phyloP scores from a whole-genome alignment of 1,140 invertebrate species.

The Aphaenogaster floridana region DNA sequence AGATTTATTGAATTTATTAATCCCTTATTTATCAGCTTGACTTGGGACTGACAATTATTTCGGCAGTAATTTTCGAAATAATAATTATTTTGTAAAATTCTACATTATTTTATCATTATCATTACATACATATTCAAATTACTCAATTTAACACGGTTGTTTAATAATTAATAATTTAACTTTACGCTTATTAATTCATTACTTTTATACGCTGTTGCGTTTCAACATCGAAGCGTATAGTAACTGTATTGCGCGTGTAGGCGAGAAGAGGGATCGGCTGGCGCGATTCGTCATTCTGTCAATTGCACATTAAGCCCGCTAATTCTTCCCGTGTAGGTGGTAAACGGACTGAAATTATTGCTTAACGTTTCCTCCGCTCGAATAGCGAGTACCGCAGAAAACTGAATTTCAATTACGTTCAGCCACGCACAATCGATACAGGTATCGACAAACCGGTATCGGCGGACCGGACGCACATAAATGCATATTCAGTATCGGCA shows the following conservation, averaged over 20 bases:
- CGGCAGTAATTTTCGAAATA: background rate
- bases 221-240: conserved; percentile 11
- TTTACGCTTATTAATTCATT: conserved; percentile 15
- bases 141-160: background rate
- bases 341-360: conserved; percentile 67
- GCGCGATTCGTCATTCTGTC: conserved; percentile 67
- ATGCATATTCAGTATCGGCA: conserved; percentile 5
- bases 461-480: background rate
- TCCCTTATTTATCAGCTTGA: background rate
- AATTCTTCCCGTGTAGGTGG: conserved; percentile 64
- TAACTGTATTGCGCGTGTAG: background rate
- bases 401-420: conserved; percentile 41
- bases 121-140: conserved; percentile 1
- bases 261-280: conserved; percentile 41
- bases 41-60: conserved; percentile 6
- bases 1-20: background rate
- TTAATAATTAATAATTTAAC: conserved; percentile 24
- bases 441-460: conserved; percentile 9
- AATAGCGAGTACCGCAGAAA: background rate
- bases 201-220: background rate
- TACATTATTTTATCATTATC: background rate
- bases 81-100: conserved; percentile 12
- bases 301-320: conserved; percentile 38
- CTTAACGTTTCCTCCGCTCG: conserved; percentile 27
- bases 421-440: background rate